Evolutionary conservation across 1,140 invertebrate genomes (phyloP).

Genomic region (Neodiprion virginianus): DNA sequence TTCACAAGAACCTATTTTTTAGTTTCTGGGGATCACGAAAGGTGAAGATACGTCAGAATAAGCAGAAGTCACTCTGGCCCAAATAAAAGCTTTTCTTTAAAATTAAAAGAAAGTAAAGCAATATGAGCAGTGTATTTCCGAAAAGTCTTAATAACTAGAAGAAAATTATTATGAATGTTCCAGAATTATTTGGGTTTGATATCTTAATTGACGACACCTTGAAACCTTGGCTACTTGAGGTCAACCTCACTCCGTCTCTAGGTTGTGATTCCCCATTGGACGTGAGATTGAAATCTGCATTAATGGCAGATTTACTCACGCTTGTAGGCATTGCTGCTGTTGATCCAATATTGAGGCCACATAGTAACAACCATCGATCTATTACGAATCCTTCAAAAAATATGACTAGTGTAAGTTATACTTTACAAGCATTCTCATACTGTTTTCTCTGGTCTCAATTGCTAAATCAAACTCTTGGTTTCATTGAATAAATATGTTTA

Average conservation of each 20-base stretch:
- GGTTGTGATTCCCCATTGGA: slow-evolving; percentile 93
- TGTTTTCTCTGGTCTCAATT: slow-evolving; percentile 8
- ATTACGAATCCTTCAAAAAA: slow-evolving; percentile 43
- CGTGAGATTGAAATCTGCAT: slow-evolving; percentile 89
- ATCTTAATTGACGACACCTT: slow-evolving; percentile 89
- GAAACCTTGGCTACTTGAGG: slow-evolving; percentile 93
- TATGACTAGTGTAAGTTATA: slow-evolving; percentile 43
- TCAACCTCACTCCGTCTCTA: slow-evolving; percentile 92
- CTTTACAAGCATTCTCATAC: background rate
- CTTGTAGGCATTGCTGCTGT: slow-evolving; percentile 86
- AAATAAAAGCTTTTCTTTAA: background rate
- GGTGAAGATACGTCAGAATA: too few relatives aligned
- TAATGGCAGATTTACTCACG: slow-evolving; percentile 89
- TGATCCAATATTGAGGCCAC: slow-evolving; percentile 69
- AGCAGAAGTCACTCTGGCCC: background rate
- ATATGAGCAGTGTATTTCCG: background rate
- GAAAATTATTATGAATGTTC: slow-evolving; percentile 32
- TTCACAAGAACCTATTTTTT: too few relatives aligned
- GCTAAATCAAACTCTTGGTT: slow-evolving; percentile 30
- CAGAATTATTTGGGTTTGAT: slow-evolving; percentile 96
- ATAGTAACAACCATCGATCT: slow-evolving; percentile 45
- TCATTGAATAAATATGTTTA: slow-evolving; percentile 51
- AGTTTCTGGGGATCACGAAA: too few relatives aligned
- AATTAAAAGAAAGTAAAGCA: too few relatives aligned
- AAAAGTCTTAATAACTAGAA: background rate